phyloP scores from a whole-genome alignment of 2,113 vertebrate species.

The Cervus canadensis region DNA sequence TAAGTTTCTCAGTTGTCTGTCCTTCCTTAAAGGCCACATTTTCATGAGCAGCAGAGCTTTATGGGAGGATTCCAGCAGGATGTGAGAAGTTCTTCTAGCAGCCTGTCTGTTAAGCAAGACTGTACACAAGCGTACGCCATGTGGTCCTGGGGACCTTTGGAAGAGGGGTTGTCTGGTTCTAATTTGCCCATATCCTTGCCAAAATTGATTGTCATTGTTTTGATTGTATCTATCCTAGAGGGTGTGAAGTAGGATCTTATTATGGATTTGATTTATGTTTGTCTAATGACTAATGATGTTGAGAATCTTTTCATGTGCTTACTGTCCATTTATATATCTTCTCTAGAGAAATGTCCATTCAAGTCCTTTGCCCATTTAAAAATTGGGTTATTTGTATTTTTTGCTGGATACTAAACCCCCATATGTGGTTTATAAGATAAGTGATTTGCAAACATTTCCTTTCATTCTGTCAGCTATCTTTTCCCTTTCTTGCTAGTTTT shows the following conservation, averaged over 20 bases:
- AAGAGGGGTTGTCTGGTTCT: background rate
- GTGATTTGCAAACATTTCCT: background rate
- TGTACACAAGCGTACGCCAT: background rate
- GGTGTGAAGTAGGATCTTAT: background rate
- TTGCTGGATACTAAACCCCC: background rate
- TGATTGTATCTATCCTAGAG: background rate
- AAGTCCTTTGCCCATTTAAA: background rate
- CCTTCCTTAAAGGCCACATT: background rate
- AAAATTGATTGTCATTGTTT: background rate
- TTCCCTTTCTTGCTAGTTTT: background rate
- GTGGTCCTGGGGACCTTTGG: background rate
- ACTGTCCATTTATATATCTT: background rate
- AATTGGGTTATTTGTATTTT: background rate
- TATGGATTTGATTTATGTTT: background rate
- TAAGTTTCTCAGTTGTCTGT: background rate
- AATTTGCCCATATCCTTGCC: background rate
- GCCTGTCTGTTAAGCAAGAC: background rate
- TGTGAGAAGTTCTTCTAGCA: background rate
- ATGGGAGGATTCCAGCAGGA: background rate
- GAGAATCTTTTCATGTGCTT: background rate
- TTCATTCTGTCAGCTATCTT: background rate
- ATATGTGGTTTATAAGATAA: background rate
- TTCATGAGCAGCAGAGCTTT: background rate
- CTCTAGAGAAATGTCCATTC: conserved; percentile 2
- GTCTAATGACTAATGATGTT: background rate